A percentile compares a stretch with the other conserved stretches of the same genome.
phyloP scores from a whole-genome alignment of 2,797 vertebrate species.

The Hippopotamyrus pictus region DNA sequence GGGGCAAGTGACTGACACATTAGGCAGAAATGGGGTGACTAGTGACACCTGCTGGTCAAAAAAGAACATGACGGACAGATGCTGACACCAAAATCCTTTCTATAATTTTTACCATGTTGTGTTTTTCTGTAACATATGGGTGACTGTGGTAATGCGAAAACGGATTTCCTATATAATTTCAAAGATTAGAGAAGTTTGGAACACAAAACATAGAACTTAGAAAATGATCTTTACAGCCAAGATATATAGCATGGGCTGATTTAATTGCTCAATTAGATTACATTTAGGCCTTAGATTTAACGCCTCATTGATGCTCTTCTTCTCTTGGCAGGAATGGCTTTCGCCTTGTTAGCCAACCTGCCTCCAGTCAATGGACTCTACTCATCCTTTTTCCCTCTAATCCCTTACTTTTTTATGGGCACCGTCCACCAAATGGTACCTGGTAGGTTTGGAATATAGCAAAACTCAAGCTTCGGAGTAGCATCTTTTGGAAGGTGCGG shows the following conservation, averaged over 20 bases:
- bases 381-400: slow-evolving; percentile 84
- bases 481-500: not conserved
- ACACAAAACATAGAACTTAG: not conserved
- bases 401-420: slow-evolving; percentile 85
- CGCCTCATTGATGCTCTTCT: not conserved
- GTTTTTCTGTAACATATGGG: not conserved
- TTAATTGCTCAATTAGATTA: not conserved
- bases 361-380: slow-evolving; percentile 87
- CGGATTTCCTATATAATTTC: not conserved
- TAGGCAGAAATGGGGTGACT: not conserved
- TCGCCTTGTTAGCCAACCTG: slow-evolving; percentile 81
- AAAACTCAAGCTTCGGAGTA: slow-evolving; percentile 31
- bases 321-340: slow-evolving; percentile 75
- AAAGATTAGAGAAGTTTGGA: not conserved
- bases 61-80: not conserved
- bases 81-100: not conserved
- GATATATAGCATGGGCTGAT: not conserved
- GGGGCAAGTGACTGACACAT: not conserved
- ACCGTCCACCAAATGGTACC: slow-evolving; percentile 87
- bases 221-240: not conserved
- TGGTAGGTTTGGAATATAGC: slow-evolving; percentile 65
- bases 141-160: not conserved
- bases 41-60: not conserved
- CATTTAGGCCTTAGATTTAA: not conserved
- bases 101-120: not conserved